These are phyloP conservation scores for Bostrychus sinensis DNA, from an alignment of 2,113 vertebrate species.

Conservation along the genomic window DNA sequence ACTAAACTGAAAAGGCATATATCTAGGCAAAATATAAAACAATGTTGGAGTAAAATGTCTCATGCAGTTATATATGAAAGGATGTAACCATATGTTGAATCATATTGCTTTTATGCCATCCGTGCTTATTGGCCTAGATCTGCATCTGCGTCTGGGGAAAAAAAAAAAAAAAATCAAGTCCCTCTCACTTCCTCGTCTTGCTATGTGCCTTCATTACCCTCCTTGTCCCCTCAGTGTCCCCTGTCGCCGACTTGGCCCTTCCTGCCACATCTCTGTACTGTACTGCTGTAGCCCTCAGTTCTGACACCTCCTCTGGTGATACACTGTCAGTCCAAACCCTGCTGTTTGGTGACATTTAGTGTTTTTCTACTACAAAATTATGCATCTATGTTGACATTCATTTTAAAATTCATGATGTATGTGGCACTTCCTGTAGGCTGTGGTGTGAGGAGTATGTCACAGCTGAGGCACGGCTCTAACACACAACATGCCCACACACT, in stretches of 20 bases:
- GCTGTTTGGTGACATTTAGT: constrained; percentile 75
- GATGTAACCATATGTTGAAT: not conserved
- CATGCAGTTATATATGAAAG: not conserved
- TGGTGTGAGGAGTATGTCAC: constrained; percentile 43
- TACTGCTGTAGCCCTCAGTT: constrained; percentile 37
- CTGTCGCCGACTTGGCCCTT: constrained; percentile 44
- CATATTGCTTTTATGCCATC: not conserved
- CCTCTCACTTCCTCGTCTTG: constrained; percentile 28
- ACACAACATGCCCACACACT: constrained; percentile 6
- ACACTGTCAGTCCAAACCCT: constrained; percentile 33
- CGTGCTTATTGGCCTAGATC: constrained; percentile 3
- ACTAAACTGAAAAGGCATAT: too few relatives aligned
- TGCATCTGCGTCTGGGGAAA: not conserved
- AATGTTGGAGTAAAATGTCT: not conserved
- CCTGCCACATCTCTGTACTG: constrained; percentile 50
- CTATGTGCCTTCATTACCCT: constrained; percentile 57
- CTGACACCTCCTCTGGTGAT: constrained; percentile 51
- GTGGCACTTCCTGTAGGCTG: constrained; percentile 67
- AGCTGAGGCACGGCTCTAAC: constrained; percentile 48
- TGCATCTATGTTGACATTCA: constrained; percentile 74
- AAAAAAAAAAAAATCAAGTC: not conserved
- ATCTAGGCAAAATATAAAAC: not conserved
- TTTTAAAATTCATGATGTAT: constrained; percentile 70
- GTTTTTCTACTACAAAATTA: constrained; percentile 63
- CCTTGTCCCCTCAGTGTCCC: constrained; percentile 40